These are phyloP conservation scores for Apus apus DNA, from an alignment of 2,113 vertebrate genomes.

Conservation along the genomic window DNA sequence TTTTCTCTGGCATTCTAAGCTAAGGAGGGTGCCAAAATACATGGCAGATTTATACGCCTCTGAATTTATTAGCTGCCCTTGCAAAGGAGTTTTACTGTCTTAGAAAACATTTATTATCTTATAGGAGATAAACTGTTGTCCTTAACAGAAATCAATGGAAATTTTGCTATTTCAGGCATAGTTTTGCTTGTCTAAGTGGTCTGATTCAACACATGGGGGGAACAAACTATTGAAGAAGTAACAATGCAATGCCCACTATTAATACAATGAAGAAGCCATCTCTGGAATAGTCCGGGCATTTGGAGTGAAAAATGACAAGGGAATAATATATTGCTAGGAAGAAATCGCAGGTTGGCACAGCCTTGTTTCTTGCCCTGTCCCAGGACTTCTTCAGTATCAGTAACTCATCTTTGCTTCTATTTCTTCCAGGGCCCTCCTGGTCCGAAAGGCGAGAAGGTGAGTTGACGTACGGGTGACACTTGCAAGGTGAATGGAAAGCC, in stretches of 20 bases:
- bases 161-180: neutral
- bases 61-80: conserved; percentile 27
- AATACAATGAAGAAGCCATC: neutral
- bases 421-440: conserved; percentile 88
- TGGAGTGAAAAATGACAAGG: neutral
- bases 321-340: neutral
- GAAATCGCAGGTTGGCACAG: neutral
- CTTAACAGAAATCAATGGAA: neutral
- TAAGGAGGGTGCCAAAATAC: conserved; percentile 9
- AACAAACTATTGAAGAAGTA: neutral
- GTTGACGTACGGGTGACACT: conserved; percentile 47
- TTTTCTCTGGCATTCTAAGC: neutral
- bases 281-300: neutral
- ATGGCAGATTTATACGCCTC: conserved; percentile 8
- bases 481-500: conserved; percentile 28
- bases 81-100: neutral
- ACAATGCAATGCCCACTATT: neutral
- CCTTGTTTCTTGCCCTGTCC: neutral
- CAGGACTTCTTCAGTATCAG: neutral
- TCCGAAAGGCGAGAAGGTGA: conserved; percentile 96
- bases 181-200: neutral
- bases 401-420: conserved; percentile 21
- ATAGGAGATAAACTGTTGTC: neutral
- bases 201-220: neutral
- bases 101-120: neutral